Evolutionary conservation across 2,113 vertebrate species (phyloP).

Genomic region (Takifugu flavidus): DNA sequence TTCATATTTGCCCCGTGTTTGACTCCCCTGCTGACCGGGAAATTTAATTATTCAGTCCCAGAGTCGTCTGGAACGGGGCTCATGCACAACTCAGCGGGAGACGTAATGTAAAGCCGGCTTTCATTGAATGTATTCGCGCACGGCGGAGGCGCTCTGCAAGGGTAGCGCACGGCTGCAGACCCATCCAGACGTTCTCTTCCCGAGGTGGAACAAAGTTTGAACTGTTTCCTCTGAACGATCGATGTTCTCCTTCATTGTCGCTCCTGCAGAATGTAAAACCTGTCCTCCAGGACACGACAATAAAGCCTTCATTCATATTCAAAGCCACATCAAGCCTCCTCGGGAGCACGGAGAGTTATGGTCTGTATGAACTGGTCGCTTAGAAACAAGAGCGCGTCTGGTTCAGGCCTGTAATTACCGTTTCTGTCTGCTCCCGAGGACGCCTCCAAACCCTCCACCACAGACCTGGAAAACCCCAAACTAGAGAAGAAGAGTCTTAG

Average conservation of each 20-base stretch:
- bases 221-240: too few relatives aligned
- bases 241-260: too few relatives aligned
- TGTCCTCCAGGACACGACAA: constrained; percentile 38
- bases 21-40: constrained; percentile 4
- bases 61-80: constrained; percentile 20
- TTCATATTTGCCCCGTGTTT: constrained; percentile 17
- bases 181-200: not conserved
- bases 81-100: constrained; percentile 2
- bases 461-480: constrained; percentile 40
- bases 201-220: not conserved
- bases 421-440: constrained; percentile 38
- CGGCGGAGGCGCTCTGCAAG: not conserved
- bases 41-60: constrained; percentile 33
- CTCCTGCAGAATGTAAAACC: not conserved
- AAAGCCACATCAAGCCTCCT: constrained; percentile 4
- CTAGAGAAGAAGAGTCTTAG: not conserved
- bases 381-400: constrained; percentile 34
- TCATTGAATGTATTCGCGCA: not conserved
- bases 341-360: constrained; percentile 18
- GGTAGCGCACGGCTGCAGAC: not conserved
- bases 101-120: not conserved
- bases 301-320: constrained; percentile 52
- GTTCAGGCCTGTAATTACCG: constrained; percentile 48
- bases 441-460: constrained; percentile 16
- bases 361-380: constrained; percentile 35